Evolutionary conservation across 2,797 vertebrate species (phyloP).

Genomic region (Huso huso): DNA sequence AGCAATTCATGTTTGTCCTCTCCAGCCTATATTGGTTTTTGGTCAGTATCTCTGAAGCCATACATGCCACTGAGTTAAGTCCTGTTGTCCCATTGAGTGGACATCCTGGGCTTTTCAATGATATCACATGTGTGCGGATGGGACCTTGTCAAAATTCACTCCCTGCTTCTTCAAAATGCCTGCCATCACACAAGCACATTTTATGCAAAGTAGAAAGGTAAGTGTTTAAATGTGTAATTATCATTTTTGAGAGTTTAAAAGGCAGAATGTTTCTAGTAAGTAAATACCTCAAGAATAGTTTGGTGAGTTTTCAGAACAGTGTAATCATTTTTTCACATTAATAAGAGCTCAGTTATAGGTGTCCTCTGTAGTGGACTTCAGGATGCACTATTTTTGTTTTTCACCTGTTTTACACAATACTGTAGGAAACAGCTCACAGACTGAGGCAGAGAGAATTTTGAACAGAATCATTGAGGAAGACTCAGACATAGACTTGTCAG

Average conservation of each 20-base stretch:
- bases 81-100: neutral
- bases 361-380: constrained; percentile 3
- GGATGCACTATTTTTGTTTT: neutral
- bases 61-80: too few relatives aligned
- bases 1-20: too few relatives aligned
- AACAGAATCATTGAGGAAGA: neutral
- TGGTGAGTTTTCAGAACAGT: neutral
- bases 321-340: neutral
- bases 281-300: neutral
- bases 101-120: constrained; percentile 1
- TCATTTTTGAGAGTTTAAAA: neutral
- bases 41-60: too few relatives aligned
- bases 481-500: constrained; percentile 1
- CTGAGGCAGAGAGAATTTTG: neutral
- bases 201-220: neutral
- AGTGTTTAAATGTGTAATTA: neutral
- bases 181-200: neutral
- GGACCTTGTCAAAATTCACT: neutral
- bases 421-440: neutral
- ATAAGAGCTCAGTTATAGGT: neutral
- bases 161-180: neutral
- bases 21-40: too few relatives aligned
- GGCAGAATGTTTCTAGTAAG: neutral
- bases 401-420: neutral
- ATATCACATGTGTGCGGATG: neutral